Conservation (phyloP, 2,113 vertebrate species). For the Lagenorhynchus albirostris region DNA sequence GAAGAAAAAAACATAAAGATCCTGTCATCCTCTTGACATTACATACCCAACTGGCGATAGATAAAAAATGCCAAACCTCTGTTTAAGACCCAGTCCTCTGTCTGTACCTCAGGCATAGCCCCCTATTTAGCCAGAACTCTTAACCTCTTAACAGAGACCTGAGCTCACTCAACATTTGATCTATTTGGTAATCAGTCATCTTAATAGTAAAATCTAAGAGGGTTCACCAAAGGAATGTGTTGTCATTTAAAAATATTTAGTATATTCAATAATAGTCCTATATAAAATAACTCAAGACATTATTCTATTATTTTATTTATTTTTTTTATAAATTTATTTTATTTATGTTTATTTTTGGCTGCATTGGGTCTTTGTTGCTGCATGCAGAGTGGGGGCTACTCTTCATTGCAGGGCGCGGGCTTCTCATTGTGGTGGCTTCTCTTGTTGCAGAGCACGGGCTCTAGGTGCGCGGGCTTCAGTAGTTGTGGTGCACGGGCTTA, state of each 20-base stretch:
- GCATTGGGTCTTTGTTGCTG: no score
- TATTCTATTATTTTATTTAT: background rate
- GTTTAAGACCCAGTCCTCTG: background rate
- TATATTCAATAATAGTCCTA: background rate
- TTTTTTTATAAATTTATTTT: no score
- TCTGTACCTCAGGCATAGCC: background rate
- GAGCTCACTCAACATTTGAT: background rate
- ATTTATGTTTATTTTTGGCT: no score
- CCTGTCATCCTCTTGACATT: background rate
- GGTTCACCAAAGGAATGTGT: background rate
- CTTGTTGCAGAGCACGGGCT: no score
- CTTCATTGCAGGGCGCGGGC: fast-evolving
- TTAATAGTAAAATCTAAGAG: background rate
- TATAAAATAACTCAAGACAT: background rate
- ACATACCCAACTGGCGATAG: background rate
- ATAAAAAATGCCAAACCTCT: background rate
- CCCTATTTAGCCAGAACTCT: background rate
- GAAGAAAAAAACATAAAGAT: background rate
- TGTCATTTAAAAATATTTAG: background rate
- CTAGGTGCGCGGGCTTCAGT: no score
- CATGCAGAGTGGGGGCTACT: no score
- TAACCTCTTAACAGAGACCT: background rate
- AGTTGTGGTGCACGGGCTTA: no score
- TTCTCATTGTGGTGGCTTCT: no score
- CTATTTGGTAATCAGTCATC: background rate